phyloP scores from a whole-genome alignment of 2,888 invertebrate species.

The Andrena camellia region DNA sequence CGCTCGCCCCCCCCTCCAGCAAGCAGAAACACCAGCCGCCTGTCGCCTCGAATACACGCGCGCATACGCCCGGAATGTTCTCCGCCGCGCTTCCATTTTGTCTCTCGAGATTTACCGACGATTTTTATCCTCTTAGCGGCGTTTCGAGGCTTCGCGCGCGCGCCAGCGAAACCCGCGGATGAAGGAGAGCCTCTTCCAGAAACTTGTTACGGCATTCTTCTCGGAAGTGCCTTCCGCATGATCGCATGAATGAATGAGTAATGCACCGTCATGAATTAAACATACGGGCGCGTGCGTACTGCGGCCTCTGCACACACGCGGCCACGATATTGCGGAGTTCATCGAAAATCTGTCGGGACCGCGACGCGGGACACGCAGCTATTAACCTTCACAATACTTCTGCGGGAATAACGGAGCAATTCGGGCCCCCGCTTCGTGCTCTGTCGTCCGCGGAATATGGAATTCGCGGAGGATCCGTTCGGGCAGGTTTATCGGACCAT shows the following conservation, averaged over 20 bases:
- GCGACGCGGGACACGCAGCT: neutral
- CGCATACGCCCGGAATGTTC: neutral
- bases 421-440: neutral
- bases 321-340: conserved; percentile 11
- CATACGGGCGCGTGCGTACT: conserved; percentile 72
- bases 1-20: no score
- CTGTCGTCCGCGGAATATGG: conserved; percentile 2
- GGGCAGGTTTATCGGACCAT: neutral
- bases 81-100: neutral
- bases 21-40: no score
- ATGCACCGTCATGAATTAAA: conserved; percentile 79
- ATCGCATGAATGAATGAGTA: conserved; percentile 76
- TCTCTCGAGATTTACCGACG: conserved; percentile 23
- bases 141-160: conserved; percentile 32
- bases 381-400: conserved; percentile 12
- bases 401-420: conserved; percentile 3
- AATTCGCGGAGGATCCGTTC: neutral
- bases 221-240: conserved; percentile 71
- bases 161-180: conserved; percentile 11
- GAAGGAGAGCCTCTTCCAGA: conserved; percentile 57
- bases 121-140: conserved; percentile 46
- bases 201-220: conserved; percentile 78
- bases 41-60: neutral
- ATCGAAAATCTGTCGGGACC: conserved; percentile 38
- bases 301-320: conserved; percentile 4